Evolutionary conservation across 2,113 vertebrate genomes (phyloP).

Genomic region (Nothobranchius furzeri): DNA sequence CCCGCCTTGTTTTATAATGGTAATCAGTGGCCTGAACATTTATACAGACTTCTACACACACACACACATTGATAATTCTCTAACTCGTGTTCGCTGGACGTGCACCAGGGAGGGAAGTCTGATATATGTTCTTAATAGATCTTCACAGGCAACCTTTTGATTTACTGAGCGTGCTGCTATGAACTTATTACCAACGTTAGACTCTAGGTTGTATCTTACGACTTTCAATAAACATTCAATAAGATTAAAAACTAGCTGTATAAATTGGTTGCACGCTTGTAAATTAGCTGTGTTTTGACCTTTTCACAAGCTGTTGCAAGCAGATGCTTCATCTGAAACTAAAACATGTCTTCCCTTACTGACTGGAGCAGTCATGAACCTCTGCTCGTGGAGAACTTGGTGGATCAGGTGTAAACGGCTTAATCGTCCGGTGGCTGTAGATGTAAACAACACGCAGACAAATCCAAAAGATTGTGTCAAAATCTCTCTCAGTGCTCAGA

Average conservation of each 20-base stretch:
- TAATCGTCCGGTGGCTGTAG: conserved; percentile 7
- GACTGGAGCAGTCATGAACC: conserved; percentile 23
- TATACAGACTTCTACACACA: background rate
- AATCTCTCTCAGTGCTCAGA: conserved; percentile 16
- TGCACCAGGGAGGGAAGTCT: background rate
- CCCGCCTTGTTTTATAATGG: conserved; percentile 7
- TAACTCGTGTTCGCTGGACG: background rate
- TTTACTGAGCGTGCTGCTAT: conserved; percentile 18
- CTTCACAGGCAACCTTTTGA: conserved; percentile 28
- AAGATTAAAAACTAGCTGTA: conserved; percentile 41
- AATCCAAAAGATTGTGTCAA: conserved; percentile 5
- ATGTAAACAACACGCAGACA: background rate
- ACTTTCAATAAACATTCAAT: conserved; percentile 39
- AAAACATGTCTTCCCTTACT: conserved; percentile 19
- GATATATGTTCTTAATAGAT: conserved; percentile 29
- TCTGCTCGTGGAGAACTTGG: conserved; percentile 12
- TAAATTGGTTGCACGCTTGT: conserved; percentile 55
- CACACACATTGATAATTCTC: conserved; percentile 2
- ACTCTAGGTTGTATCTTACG: conserved; percentile 43
- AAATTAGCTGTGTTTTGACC: conserved; percentile 51
- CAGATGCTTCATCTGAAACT: conserved; percentile 21
- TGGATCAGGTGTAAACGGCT: conserved; percentile 25
- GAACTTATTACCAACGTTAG: conserved; percentile 32
- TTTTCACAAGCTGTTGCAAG: conserved; percentile 37
- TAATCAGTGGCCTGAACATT: background rate